A percentile compares a stretch with the other conserved stretches of the same genome.
Evolutionary conservation across 2,113 vertebrate genomes (phyloP).

Genomic region (Octodon degus): DNA sequence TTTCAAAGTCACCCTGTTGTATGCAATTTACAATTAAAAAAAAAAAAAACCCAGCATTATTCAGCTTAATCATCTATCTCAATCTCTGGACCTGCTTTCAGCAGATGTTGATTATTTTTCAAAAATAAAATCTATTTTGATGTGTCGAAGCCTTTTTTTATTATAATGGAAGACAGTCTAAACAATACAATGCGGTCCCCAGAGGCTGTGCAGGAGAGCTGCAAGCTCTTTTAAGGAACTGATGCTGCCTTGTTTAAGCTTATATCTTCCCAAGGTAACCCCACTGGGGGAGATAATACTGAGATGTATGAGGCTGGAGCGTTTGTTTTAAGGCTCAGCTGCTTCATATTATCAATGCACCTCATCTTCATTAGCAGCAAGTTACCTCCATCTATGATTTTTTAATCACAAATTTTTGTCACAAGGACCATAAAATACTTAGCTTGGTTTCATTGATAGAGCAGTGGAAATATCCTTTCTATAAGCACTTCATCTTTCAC

Average conservation of each 20-base stretch:
- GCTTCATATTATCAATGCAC: background rate
- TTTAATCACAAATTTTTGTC: constrained; percentile 55
- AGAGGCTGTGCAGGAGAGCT: background rate
- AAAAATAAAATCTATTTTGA: constrained; percentile 56
- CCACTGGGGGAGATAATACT: background rate
- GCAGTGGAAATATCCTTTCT: background rate
- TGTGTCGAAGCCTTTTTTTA: background rate
- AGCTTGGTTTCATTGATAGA: constrained; percentile 44
- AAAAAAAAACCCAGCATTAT: background rate
- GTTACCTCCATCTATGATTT: background rate
- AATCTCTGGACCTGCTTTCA: constrained; percentile 35
- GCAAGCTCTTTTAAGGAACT: constrained; percentile 54
- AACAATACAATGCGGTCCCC: constrained; percentile 36
- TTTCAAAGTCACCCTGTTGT: background rate
- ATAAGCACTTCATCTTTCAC: constrained; percentile 31
- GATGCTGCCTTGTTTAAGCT: background rate
- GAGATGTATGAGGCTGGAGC: background rate
- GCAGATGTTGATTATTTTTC: constrained; percentile 61
- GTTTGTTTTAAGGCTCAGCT: constrained; percentile 26
- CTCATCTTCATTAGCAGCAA: background rate
- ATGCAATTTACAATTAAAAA: background rate
- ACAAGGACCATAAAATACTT: constrained; percentile 17
- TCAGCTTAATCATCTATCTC: background rate
- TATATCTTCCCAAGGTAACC: background rate
- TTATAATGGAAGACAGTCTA: constrained; percentile 41